Evolutionary conservation across 2,888 invertebrate genomes (phyloP).

Genomic region (Abrostola triplasia): DNA sequence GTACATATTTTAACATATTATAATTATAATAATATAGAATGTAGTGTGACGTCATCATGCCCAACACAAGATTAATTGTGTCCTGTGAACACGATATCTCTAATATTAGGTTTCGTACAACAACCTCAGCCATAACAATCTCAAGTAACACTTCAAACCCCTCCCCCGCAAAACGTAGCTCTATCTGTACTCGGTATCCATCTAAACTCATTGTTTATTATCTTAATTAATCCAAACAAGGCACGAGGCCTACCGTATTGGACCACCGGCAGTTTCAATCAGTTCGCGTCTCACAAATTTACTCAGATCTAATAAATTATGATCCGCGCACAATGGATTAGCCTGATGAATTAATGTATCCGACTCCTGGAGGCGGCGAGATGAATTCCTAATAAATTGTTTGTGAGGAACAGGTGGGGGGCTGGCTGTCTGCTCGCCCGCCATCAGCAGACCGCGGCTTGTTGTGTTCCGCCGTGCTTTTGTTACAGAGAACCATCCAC

Average conservation of each 20-base stretch:
- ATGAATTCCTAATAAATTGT: constrained; percentile 60
- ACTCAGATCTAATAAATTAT: constrained; percentile 64
- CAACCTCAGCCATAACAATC: constrained; percentile 9
- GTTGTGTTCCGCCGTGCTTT: neutral
- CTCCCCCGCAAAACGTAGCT: constrained; percentile 40
- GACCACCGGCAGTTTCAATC: constrained; percentile 54
- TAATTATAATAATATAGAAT: no score
- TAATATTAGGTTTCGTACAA: no score
- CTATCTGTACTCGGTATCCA: constrained; percentile 26
- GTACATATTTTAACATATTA: no score
- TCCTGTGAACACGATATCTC: no score
- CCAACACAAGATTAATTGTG: neutral
- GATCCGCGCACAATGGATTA: constrained; percentile 60
- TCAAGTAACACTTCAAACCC: constrained; percentile 32
- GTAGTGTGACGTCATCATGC: constrained; percentile 51
- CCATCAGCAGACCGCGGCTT: constrained; percentile 9
- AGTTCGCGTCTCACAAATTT: constrained; percentile 56
- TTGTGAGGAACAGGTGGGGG: constrained; percentile 39
- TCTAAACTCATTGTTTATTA: constrained; percentile 50
- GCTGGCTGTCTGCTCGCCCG: neutral
- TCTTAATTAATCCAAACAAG: constrained; percentile 55
- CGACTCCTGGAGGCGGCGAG: constrained; percentile 44
- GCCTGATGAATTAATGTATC: constrained; percentile 62
- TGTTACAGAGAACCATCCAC: no score
- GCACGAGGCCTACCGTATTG: constrained; percentile 29